These are phyloP conservation scores for Onychorhynchus coronatus DNA, from an alignment of 2,113 vertebrate genomes.

Conservation along the genomic window DNA sequence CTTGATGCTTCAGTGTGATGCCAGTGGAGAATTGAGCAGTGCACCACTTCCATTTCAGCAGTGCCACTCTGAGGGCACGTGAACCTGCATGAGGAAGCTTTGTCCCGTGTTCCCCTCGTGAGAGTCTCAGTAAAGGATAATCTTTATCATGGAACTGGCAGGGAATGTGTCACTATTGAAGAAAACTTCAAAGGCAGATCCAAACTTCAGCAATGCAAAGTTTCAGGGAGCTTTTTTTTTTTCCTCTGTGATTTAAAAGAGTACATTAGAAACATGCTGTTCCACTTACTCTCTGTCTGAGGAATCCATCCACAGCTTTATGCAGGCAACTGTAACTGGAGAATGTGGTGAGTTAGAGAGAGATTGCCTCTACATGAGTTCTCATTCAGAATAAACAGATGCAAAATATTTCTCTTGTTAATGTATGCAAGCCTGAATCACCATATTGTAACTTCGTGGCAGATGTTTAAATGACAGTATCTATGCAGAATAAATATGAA, in stretches of 20 bases:
- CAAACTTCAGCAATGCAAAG: neutral
- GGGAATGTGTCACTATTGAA: neutral
- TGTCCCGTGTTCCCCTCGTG: neutral
- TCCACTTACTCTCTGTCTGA: neutral
- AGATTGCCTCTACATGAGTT: slow-evolving; percentile 7
- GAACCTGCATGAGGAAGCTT: slow-evolving; percentile 9
- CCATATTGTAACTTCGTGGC: slow-evolving; percentile 34
- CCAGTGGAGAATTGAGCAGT: neutral
- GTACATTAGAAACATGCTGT: neutral
- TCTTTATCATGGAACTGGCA: neutral
- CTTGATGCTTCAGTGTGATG: neutral
- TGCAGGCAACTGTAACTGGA: slow-evolving; percentile 20
- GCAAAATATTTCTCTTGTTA: slow-evolving; percentile 9
- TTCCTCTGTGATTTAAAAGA: neutral
- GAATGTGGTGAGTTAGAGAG: neutral
- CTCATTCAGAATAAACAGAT: slow-evolving; percentile 40
- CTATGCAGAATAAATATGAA: slow-evolving; percentile 40
- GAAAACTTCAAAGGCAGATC: neutral
- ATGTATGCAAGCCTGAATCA: slow-evolving; percentile 46
- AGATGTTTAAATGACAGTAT: slow-evolving; percentile 52
- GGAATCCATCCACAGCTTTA: slow-evolving; percentile 9
- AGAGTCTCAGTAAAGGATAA: neutral
- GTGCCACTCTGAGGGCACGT: neutral
- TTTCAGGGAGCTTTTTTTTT: neutral
- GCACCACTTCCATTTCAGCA: neutral